phyloP scores from a whole-genome alignment of 2,797 vertebrate species.

The Eptatretus atami region DNA sequence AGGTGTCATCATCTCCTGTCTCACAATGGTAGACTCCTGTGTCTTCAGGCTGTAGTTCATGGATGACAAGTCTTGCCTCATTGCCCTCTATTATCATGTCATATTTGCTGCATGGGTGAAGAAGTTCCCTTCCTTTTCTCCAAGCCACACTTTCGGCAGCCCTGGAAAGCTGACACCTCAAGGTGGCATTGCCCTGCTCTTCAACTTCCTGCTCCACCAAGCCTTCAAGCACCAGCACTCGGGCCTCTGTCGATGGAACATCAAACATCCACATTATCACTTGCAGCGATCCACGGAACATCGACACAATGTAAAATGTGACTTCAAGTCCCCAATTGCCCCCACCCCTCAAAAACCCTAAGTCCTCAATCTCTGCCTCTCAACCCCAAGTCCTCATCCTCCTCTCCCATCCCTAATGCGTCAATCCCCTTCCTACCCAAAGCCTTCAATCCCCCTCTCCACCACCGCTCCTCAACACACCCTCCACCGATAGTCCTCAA shows the following conservation, averaged over 20 bases:
- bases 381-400: too few species aligned
- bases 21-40: slow-evolving; percentile 1
- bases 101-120: slow-evolving; percentile 31
- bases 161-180: slow-evolving; percentile 38
- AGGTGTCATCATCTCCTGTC: background rate
- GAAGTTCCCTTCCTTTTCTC: slow-evolving; percentile 34
- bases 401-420: too few species aligned
- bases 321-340: too few species aligned
- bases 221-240: background rate
- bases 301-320: too few species aligned
- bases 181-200: slow-evolving; percentile 26
- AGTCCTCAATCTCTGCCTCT: too few species aligned
- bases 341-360: too few species aligned
- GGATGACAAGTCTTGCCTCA: slow-evolving; percentile 23
- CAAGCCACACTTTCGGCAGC: slow-evolving; percentile 23
- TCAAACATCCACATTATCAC: too few species aligned
- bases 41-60: background rate
- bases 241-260: background rate
- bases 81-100: slow-evolving; percentile 26
- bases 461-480: too few species aligned
- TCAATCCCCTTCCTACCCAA: too few species aligned
- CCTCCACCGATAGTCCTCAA: too few species aligned
- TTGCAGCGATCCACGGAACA: too few species aligned
- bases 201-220: slow-evolving; percentile 11
- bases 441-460: too few species aligned